Percentiles rank a stretch among this genome's conserved stretches.
These are phyloP conservation scores for Bruchidius siliquastri DNA, from an alignment of 2,888 invertebrate genomes.

Conservation along the genomic window DNA sequence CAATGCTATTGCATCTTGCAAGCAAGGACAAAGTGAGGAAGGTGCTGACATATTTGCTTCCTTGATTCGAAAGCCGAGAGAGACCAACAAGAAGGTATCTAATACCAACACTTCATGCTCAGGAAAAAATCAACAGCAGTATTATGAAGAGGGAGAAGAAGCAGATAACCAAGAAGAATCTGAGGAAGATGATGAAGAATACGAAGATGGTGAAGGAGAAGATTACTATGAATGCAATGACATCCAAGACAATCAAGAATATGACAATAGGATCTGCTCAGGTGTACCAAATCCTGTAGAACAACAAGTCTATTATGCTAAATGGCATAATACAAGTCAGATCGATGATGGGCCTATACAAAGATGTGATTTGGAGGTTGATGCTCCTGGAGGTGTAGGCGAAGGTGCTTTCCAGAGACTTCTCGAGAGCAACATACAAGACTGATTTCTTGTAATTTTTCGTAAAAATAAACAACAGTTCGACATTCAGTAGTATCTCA, in stretches of 20 bases:
- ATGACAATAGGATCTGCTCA: neutral
- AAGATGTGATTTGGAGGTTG: neutral
- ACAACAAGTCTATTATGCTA: neutral
- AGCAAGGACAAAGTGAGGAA: neutral
- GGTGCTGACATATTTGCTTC: neutral
- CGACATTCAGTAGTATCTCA: no score
- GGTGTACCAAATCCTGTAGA: neutral
- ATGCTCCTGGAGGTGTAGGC: neutral
- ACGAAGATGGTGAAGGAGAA: neutral
- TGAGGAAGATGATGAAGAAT: neutral
- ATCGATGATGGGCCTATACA: no score
- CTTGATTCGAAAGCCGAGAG: neutral
- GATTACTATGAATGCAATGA: neutral
- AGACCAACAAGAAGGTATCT: neutral
- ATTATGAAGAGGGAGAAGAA: neutral
- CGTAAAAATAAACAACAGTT: neutral
- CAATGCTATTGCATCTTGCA: neutral
- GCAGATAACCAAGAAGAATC: neutral
- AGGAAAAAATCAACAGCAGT: neutral
- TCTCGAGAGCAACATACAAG: neutral
- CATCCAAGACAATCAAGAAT: neutral
- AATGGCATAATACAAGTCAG: no score
- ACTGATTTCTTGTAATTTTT: neutral
- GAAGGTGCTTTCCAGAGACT: neutral
- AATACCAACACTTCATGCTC: neutral